Evolutionary conservation across 2,888 invertebrate species (phyloP).

Genomic region (Brachycybe producta): DNA sequence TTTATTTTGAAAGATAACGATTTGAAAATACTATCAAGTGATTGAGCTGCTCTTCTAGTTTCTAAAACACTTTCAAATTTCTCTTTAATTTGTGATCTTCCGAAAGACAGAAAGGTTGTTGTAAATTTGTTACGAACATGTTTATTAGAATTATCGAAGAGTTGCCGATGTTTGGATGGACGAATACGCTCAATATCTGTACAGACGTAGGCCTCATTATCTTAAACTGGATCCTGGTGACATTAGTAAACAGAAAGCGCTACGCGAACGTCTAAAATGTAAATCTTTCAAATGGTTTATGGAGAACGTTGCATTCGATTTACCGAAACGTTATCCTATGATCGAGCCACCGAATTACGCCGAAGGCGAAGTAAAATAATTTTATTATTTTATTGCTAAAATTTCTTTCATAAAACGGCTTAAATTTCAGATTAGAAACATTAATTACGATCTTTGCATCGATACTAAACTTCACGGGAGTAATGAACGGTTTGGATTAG

Average conservation of each 20-base stretch:
- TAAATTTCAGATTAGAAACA: slow-evolving; percentile 46
- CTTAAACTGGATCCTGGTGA: slow-evolving; percentile 64
- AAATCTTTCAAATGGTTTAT: slow-evolving; percentile 93
- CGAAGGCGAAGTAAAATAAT: slow-evolving; percentile 50
- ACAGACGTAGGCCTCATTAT: slow-evolving; percentile 63
- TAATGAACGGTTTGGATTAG: slow-evolving; percentile 37
- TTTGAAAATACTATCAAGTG: too few species aligned
- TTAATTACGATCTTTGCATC: slow-evolving; percentile 51
- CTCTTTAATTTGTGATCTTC: too few species aligned
- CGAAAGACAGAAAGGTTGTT: too few species aligned
- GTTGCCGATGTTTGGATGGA: slow-evolving; percentile 99
- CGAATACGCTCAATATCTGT: slow-evolving; percentile 78
- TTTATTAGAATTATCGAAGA: slow-evolving; percentile 63
- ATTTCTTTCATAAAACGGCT: slow-evolving; percentile 3
- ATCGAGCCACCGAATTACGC: slow-evolving; percentile 74
- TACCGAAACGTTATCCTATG: slow-evolving; percentile 71
- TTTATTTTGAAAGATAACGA: too few species aligned
- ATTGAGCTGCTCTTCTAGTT: too few species aligned
- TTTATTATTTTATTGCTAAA: not conserved
- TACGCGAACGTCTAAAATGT: slow-evolving; percentile 64
- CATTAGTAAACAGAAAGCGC: slow-evolving; percentile 56
- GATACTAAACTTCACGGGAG: slow-evolving; percentile 47
- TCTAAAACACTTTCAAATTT: too few species aligned
- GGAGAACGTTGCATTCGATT: slow-evolving; percentile 79
- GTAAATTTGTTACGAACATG: too few species aligned